phyloP scores from a whole-genome alignment of 2,113 vertebrate genomes.

The Syrmaticus mikado region DNA sequence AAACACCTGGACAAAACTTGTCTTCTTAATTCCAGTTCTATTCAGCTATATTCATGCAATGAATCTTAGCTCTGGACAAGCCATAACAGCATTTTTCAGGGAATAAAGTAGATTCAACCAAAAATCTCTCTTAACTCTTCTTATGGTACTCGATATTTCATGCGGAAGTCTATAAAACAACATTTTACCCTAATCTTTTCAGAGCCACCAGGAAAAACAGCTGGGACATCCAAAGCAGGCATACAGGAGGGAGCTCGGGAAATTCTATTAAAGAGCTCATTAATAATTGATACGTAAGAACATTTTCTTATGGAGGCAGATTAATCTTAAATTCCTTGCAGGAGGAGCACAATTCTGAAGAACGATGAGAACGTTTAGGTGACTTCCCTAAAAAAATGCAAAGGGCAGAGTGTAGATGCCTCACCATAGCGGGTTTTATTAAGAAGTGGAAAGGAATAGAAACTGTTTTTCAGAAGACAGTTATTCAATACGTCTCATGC shows the following conservation, averaged over 20 bases:
- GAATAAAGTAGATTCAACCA: background rate
- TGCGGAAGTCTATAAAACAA: background rate
- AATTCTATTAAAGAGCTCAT: background rate
- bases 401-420: background rate
- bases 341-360: constrained; percentile 4
- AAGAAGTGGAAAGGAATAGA: constrained; percentile 15
- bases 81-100: background rate
- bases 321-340: constrained; percentile 4
- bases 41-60: background rate
- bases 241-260: background rate
- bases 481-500: constrained; percentile 58
- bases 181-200: background rate
- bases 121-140: background rate
- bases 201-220: background rate
- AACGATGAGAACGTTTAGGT: background rate
- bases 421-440: constrained; percentile 15
- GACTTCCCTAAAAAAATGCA: background rate
- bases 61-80: background rate
- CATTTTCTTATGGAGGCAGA: background rate
- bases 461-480: constrained; percentile 50
- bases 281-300: background rate
- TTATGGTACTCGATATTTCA: background rate
- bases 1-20: background rate
- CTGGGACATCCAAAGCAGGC: background rate
- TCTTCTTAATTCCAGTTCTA: background rate